phyloP scores from a whole-genome alignment of 2,797 vertebrate genomes.

The Leontopithecus rosalia region DNA sequence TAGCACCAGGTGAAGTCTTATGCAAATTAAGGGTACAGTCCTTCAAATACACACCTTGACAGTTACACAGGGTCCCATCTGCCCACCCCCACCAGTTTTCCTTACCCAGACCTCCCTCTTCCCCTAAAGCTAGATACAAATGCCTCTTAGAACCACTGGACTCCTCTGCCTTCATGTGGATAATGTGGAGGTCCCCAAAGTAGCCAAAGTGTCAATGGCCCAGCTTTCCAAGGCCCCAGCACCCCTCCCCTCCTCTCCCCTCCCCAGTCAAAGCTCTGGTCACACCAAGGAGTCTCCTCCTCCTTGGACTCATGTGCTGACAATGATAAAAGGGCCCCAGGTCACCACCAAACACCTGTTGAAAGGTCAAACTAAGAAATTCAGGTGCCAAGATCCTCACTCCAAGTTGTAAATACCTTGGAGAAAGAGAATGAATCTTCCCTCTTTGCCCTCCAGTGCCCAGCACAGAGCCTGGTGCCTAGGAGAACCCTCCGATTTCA shows the following conservation, averaged over 20 bases:
- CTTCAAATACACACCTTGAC: neutral
- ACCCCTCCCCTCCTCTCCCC: neutral
- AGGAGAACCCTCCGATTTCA: neutral
- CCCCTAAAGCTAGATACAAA: conserved; percentile 7
- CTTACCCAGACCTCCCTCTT: neutral
- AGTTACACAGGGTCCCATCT: neutral
- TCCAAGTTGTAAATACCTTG: conserved; percentile 13
- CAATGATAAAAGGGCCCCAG: neutral
- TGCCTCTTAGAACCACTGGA: neutral
- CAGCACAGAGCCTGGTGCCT: neutral
- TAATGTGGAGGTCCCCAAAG: neutral
- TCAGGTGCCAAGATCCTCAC: neutral
- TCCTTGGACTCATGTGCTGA: neutral
- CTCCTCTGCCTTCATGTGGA: neutral
- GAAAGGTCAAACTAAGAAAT: conserved; percentile 42
- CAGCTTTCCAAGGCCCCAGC: neutral
- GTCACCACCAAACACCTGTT: neutral
- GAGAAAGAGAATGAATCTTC: neutral
- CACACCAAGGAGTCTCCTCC: neutral
- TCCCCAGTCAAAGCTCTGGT: neutral
- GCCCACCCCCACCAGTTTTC: neutral
- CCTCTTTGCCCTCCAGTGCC: neutral
- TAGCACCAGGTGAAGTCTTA: neutral
- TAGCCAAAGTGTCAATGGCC: neutral
- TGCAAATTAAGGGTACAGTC: neutral